phyloP scores from a whole-genome alignment of 2,113 vertebrate genomes.

The Elaphurus davidianus region DNA sequence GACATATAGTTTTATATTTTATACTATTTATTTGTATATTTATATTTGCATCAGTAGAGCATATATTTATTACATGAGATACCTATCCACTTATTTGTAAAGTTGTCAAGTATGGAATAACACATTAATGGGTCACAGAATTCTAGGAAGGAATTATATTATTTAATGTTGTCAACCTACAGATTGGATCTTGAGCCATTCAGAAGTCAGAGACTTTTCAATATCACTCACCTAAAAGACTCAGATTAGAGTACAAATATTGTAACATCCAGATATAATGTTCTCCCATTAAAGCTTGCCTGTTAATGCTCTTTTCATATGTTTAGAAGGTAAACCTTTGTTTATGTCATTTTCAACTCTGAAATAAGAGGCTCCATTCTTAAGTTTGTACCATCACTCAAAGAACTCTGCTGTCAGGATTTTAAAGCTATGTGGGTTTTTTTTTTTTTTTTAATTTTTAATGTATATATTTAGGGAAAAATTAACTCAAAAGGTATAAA shows the following conservation, averaged over 20 bases:
- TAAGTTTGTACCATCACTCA: neutral
- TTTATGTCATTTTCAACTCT: neutral
- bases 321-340: neutral
- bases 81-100: neutral
- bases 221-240: neutral
- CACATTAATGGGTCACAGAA: neutral
- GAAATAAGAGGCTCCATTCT: neutral
- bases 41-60: neutral
- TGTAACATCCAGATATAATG: neutral
- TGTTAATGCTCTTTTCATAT: neutral
- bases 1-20: neutral
- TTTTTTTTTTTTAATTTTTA: neutral
- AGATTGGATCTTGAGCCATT: neutral
- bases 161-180: neutral
- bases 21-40: neutral
- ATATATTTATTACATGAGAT: neutral
- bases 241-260: neutral
- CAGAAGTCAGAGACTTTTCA: neutral
- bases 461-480: neutral
- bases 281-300: neutral
- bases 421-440: neutral
- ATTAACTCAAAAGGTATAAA: neutral
- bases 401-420: neutral
- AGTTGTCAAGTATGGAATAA: neutral
- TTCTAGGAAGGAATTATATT: neutral